A percentile compares a stretch with the other conserved stretches of the same genome.
These are phyloP conservation scores for Osmoderma eremita DNA, from an alignment of 2,888 invertebrate species.

Conservation along the genomic window DNA sequence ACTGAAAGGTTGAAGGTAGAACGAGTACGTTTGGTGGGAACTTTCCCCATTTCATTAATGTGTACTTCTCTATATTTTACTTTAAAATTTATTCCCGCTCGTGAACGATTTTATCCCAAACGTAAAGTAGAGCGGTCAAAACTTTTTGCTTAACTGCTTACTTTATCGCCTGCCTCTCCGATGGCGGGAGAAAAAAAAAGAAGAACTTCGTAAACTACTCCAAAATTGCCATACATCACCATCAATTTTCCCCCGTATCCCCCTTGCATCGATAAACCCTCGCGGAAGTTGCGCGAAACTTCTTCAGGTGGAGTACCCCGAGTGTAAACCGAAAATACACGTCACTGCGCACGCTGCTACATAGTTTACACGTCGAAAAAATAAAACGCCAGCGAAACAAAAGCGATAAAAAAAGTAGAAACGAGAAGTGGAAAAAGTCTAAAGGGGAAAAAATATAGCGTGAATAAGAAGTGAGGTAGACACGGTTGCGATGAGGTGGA, in stretches of 20 bases:
- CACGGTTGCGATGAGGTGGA: conserved; percentile 12
- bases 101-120: conserved; percentile 21
- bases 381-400: neutral
- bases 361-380: neutral
- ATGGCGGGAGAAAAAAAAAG: neutral
- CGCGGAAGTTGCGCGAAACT: conserved; percentile 15
- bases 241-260: conserved; percentile 19
- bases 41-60: conserved; percentile 19
- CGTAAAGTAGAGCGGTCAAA: conserved; percentile 13
- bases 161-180: conserved; percentile 21
- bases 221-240: conserved; percentile 36
- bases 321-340: conserved; percentile 15
- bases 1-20: too few relatives aligned
- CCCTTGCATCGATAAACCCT: conserved; percentile 30
- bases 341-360: neutral
- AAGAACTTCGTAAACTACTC: conserved; percentile 35
- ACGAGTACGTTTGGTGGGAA: neutral
- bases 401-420: conserved; percentile 10
- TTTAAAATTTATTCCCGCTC: conserved; percentile 18
- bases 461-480: conserved; percentile 12
- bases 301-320: conserved; percentile 13
- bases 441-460: conserved; percentile 6
- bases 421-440: conserved; percentile 7
- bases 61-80: conserved; percentile 26
- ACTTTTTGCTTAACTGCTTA: conserved; percentile 35